phyloP scores from a whole-genome alignment of 1,140 invertebrate species.

The Drosophila obscura region DNA sequence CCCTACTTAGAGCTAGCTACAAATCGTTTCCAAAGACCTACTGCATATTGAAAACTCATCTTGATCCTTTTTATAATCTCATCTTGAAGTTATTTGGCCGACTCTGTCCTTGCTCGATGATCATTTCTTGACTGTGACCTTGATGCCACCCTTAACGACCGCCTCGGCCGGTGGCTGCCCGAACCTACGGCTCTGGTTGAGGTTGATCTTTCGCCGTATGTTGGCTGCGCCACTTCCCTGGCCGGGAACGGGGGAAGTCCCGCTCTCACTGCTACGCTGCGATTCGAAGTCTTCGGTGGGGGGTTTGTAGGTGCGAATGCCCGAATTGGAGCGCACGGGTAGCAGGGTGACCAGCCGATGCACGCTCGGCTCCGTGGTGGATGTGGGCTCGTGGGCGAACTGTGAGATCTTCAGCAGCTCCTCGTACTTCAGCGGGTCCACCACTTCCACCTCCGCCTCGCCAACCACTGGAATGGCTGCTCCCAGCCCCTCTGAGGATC shows the following conservation, averaged over 20 bases:
- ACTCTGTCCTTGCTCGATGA: neutral
- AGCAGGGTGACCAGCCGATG: slow-evolving; percentile 78
- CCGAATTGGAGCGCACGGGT: slow-evolving; percentile 81
- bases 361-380: slow-evolving; percentile 57
- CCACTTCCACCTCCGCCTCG: slow-evolving; percentile 81
- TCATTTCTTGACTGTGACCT: slow-evolving; percentile 75
- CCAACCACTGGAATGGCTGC: slow-evolving; percentile 77
- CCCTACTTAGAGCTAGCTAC: slow-evolving; percentile 53
- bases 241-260: neutral
- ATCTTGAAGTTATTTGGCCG: slow-evolving; percentile 26
- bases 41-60: slow-evolving; percentile 12
- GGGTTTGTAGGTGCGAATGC: slow-evolving; percentile 78
- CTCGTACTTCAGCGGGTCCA: slow-evolving; percentile 81
- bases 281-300: slow-evolving; percentile 51
- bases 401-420: slow-evolving; percentile 78
- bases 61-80: slow-evolving; percentile 44
- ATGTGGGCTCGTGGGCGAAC: slow-evolving; percentile 46
- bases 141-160: slow-evolving; percentile 71
- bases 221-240: slow-evolving; percentile 28
- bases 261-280: slow-evolving; percentile 42
- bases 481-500: slow-evolving; percentile 62
- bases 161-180: slow-evolving; percentile 64
- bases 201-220: slow-evolving; percentile 54
- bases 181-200: slow-evolving; percentile 74
- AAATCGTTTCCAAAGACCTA: slow-evolving; percentile 14